A percentile compares a stretch with the other conserved stretches of the same genome.
Conservation (phyloP, 2,113 vertebrate genomes). For the Archocentrus centrarchus region DNA sequence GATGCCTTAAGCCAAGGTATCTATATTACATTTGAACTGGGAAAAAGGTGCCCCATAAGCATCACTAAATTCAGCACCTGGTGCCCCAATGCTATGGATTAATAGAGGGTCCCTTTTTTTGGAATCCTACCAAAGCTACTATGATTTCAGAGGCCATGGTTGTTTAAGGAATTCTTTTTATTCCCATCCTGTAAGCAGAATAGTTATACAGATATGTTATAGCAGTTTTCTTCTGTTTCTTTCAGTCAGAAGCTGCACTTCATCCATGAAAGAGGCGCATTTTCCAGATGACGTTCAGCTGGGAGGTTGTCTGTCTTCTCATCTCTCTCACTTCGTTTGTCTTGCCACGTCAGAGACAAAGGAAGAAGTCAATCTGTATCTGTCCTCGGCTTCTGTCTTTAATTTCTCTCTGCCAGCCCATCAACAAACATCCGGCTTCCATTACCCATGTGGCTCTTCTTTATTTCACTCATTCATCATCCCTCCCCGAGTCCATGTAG, state of each 20-base stretch:
- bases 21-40: not conserved
- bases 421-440: slow-evolving; percentile 47
- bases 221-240: not conserved
- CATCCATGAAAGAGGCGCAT: slow-evolving; percentile 15
- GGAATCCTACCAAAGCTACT: not conserved
- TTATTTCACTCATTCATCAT: slow-evolving; percentile 41
- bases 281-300: slow-evolving; percentile 45
- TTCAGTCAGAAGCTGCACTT: slow-evolving; percentile 7
- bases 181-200: not conserved
- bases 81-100: not conserved
- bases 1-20: not conserved
- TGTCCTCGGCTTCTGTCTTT: slow-evolving; percentile 8
- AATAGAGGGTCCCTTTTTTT: not conserved
- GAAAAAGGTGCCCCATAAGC: not conserved
- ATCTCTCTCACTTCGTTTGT: not conserved
- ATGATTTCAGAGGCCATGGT: not conserved
- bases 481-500: slow-evolving; percentile 11
- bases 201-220: slow-evolving; percentile 16
- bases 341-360: slow-evolving; percentile 12
- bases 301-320: slow-evolving; percentile 25
- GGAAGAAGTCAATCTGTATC: slow-evolving; percentile 1
- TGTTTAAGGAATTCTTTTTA: not conserved
- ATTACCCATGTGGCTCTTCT: slow-evolving; percentile 25
- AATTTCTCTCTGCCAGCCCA: not conserved
- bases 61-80: too few species aligned